These are phyloP conservation scores for Falco punctatus DNA, from an alignment of 2,113 vertebrate species.

Conservation along the genomic window DNA sequence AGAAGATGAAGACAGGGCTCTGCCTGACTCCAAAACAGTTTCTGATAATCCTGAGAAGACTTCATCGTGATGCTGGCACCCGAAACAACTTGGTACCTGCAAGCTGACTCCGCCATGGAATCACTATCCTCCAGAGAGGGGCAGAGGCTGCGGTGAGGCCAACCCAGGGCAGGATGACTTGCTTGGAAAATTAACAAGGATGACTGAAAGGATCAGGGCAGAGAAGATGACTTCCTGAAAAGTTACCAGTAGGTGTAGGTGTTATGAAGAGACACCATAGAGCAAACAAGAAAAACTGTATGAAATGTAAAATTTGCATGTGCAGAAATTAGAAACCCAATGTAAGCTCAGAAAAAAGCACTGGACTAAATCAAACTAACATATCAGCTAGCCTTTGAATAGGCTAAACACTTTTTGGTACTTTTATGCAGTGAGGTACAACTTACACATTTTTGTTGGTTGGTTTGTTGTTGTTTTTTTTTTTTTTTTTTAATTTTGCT, in stretches of 20 bases:
- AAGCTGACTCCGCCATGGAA: background rate
- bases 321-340: background rate
- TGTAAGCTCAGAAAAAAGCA: background rate
- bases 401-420: background rate
- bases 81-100: background rate
- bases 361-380: background rate
- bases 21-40: background rate
- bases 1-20: background rate
- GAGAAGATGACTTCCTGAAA: background rate
- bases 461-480: background rate
- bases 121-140: background rate
- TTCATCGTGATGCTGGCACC: background rate
- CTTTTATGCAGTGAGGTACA: background rate
- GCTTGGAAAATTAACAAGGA: background rate
- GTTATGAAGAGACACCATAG: background rate
- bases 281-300: background rate
- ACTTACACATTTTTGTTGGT: background rate
- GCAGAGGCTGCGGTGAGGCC: background rate
- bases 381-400: background rate
- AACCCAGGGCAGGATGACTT: background rate
- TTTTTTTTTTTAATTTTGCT: background rate
- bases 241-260: background rate
- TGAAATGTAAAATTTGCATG: accelerated
- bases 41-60: background rate
- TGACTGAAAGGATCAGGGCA: background rate